Evolutionary conservation across 2,888 invertebrate species (phyloP).

Genomic region (Melikaiella ostensackeni): DNA sequence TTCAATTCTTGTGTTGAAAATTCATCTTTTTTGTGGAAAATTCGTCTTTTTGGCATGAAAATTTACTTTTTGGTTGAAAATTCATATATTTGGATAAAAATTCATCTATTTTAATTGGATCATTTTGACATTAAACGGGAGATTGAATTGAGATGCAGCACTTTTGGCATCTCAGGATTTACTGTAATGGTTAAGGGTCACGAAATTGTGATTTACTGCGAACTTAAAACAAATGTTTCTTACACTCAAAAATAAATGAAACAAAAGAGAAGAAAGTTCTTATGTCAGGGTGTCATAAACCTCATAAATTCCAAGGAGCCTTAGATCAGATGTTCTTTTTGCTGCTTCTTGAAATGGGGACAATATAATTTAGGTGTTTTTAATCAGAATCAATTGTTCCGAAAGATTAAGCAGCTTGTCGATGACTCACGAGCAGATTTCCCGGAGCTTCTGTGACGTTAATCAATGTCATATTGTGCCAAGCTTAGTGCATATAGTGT

Average conservation of each 20-base stretch:
- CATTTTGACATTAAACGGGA: too few relatives aligned
- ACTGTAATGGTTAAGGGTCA: too few relatives aligned
- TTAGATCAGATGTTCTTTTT: neutral
- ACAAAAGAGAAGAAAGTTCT: neutral
- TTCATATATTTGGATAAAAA: too few relatives aligned
- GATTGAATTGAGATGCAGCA: too few relatives aligned
- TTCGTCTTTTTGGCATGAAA: too few relatives aligned
- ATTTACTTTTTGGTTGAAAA: too few relatives aligned
- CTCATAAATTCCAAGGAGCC: neutral
- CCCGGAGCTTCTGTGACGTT: neutral
- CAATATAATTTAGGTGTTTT: conserved; percentile 12
- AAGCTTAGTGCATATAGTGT: neutral
- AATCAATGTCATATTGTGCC: conserved; percentile 25
- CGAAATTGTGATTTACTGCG: neutral
- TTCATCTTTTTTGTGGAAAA: too few relatives aligned
- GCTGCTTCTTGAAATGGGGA: neutral
- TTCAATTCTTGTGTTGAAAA: too few relatives aligned
- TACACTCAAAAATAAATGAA: neutral
- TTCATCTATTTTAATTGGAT: too few relatives aligned
- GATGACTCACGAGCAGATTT: conserved; percentile 27
- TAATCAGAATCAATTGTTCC: conserved; percentile 32
- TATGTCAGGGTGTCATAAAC: neutral
- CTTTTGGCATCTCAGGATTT: too few relatives aligned
- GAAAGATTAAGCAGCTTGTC: conserved; percentile 8
- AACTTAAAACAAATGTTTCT: neutral